These are phyloP conservation scores for Drosophila neutralis DNA, from an alignment of 2,888 invertebrate species.

Conservation along the genomic window DNA sequence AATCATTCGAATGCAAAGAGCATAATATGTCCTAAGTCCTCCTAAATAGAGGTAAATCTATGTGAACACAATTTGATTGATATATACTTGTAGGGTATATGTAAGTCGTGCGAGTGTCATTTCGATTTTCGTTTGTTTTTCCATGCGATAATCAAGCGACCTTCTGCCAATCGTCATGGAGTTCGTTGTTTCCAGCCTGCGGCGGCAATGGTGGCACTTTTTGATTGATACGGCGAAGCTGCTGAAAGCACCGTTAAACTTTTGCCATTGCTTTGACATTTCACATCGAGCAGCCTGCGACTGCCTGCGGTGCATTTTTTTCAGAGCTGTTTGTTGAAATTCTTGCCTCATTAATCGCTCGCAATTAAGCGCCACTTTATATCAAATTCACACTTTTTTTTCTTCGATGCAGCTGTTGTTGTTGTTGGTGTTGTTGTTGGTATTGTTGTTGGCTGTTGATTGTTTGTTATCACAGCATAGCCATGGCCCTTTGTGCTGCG, in stretches of 20 bases:
- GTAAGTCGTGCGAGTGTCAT: not conserved
- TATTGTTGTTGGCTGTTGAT: slow-evolving; percentile 18
- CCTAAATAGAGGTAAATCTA: not conserved
- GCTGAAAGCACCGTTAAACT: slow-evolving; percentile 71
- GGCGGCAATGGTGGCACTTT: slow-evolving; percentile 25
- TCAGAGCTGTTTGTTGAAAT: slow-evolving; percentile 47
- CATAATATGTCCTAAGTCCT: not conserved
- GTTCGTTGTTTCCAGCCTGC: slow-evolving; percentile 32
- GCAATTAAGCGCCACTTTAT: slow-evolving; percentile 78
- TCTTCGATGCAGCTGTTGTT: slow-evolving; percentile 3
- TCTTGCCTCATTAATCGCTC: slow-evolving; percentile 76
- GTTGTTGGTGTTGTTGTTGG: slow-evolving; percentile 7
- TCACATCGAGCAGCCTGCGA: slow-evolving; percentile 35
- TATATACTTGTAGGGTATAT: slow-evolving; percentile 23
- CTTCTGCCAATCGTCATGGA: slow-evolving; percentile 34
- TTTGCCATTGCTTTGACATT: slow-evolving; percentile 62
- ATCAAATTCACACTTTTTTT: slow-evolving; percentile 59
- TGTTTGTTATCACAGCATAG: slow-evolving; percentile 27
- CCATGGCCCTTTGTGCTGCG: slow-evolving; percentile 24
- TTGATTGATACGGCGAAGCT: slow-evolving; percentile 51
- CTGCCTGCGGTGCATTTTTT: slow-evolving; percentile 27
- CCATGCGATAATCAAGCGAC: slow-evolving; percentile 21
- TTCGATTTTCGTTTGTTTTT: not conserved
- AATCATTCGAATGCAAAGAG: not conserved
- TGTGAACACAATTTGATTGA: not conserved